phyloP scores from a whole-genome alignment of 92 coral and sea anemone species.

The Bergia sp. region DNA sequence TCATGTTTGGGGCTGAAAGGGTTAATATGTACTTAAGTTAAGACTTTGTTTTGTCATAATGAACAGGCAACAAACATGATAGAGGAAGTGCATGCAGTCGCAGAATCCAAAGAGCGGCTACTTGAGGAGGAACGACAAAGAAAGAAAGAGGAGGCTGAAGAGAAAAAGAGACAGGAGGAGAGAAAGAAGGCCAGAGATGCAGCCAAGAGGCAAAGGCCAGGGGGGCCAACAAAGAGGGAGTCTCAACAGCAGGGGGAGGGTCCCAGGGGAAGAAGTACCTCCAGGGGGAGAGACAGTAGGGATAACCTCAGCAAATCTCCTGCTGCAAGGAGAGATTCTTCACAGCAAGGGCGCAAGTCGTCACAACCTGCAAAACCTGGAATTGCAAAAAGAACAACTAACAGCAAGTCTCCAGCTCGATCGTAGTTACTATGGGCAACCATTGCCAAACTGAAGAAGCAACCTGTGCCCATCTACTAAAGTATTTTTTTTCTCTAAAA shows the following conservation, averaged over 20 bases:
- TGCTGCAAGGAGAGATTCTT: conserved; percentile 18
- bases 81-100: conserved; percentile 97
- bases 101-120: conserved; percentile 85
- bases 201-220: conserved; percentile 61
- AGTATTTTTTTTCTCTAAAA: no score
- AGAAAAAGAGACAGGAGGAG: conserved; percentile 80
- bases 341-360: conserved; percentile 17
- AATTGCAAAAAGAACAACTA: conserved; percentile 73
- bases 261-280: conserved; percentile 76
- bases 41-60: neutral
- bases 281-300: conserved; percentile 77
- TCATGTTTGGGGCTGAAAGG: no score
- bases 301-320: conserved; percentile 74
- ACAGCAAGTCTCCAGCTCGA: conserved; percentile 74
- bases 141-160: conserved; percentile 85
- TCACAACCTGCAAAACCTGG: conserved; percentile 69
- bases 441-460: neutral
- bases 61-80: conserved; percentile 95
- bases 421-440: neutral
- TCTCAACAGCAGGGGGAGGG: conserved; percentile 66
- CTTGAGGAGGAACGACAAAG: conserved; percentile 87
- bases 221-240: conserved; percentile 57
- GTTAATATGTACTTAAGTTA: neutral
- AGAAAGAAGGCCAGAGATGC: conserved; percentile 81
- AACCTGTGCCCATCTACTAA: neutral